Evolutionary conservation across 2,888 invertebrate species (phyloP), one percentile per base, ranked within the genome.

Genomic region (Caradrina clavipalpis): DNA sequence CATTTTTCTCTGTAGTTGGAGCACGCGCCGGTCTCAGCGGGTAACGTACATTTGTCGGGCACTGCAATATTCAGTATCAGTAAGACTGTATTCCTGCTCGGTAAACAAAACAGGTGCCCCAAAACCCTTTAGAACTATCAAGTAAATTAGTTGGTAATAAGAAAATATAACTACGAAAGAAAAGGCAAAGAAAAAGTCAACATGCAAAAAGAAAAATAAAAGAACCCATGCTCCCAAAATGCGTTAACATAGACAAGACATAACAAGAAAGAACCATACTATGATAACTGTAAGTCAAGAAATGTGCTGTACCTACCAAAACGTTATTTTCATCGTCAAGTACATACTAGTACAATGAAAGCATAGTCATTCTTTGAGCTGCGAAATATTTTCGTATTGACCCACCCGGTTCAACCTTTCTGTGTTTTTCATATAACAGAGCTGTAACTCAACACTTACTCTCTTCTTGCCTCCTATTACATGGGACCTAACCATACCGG

Each of bases 1-100:
- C 98, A 99, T 71, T 97, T 96, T 73, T 97, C 95, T 8, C 96
- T 97, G 88, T 98, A 98, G 84, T 97, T 97, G 65, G 97, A 97
- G 85, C 99, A 99, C 54, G 97, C 97, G 15, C 99, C 99, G 69
- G 97, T 95, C 69, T 97, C 96, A 2, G 98, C 97, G 0, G 98
- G 98, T 79, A 98, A 95, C 59, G 97, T 97, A 89, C 99, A 99
- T 49, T 96, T 94, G 83, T 92, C 93, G 80, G 91, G 90, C 31
- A 87, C 93, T 92, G 89, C 1, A 88, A 89, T n/a, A n/a, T 74
- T 56, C 55, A n/a, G 57, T 64, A 73, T 42, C 19, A 15, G 31
- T 63, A 10, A 68, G 59, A 26, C 8, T n/a, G 3, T n/a, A 17
- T n/a, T 17, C 17, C 7, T n/a, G 3, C 0, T 35, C 35, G 1